Conservation (phyloP, 2,113 vertebrate genomes). For the Atrichornis clamosus region DNA sequence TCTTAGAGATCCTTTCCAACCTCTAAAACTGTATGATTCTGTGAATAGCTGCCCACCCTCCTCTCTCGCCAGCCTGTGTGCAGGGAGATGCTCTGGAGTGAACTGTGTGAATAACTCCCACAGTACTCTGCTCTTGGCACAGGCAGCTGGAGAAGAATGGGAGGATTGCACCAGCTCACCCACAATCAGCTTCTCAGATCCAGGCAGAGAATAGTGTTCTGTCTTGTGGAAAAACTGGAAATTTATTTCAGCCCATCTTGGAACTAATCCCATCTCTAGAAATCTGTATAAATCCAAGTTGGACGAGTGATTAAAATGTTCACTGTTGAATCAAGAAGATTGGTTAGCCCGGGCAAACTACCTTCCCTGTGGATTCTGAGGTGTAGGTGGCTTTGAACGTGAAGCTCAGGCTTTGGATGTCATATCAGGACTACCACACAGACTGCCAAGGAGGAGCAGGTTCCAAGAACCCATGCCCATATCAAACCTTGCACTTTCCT, state of each 20-base stretch:
- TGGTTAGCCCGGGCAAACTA: neutral
- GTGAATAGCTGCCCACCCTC: neutral
- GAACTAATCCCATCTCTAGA: neutral
- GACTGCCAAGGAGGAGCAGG: rapidly evolving
- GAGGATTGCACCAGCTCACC: constrained; percentile 9
- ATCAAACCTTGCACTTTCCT: neutral
- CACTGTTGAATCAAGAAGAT: neutral
- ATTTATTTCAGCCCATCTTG: neutral
- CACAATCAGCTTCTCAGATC: constrained; percentile 52
- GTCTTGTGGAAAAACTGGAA: neutral
- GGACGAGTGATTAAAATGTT: neutral
- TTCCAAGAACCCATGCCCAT: neutral
- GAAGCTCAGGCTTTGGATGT: neutral
- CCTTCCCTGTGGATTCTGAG: neutral
- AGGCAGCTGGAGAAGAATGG: constrained; percentile 33
- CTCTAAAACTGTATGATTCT: neutral
- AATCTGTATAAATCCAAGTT: neutral
- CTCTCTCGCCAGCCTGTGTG: rapidly evolving
- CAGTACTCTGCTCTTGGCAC: constrained; percentile 28
- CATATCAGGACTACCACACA: neutral
- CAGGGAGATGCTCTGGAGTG: neutral
- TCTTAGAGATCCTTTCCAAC: neutral
- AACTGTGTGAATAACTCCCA: neutral
- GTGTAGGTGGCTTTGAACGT: neutral
- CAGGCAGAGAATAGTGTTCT: neutral